Percentiles rank a stretch among this genome's conserved stretches.
Conservation (phyloP, 2,113 vertebrate species). For the Typhlomys cinereus region DNA sequence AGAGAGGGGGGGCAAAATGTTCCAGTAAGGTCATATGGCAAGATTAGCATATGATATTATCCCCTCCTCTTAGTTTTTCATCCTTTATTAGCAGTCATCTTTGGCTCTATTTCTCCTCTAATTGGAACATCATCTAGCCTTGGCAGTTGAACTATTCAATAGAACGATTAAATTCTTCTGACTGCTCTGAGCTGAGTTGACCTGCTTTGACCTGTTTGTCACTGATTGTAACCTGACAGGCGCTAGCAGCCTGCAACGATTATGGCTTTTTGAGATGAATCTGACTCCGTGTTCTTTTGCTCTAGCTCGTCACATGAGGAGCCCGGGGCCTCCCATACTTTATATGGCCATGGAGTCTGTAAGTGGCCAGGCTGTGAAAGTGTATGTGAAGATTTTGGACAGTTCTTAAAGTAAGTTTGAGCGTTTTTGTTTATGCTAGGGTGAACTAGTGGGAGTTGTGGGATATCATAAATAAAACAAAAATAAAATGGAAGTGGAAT, state of each 20-base stretch:
- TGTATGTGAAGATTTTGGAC: constrained; percentile 99
- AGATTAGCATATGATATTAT: constrained; percentile 87
- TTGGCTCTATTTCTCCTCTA: constrained; percentile 90
- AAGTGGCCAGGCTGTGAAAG: constrained; percentile 99
- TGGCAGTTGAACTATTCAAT: constrained; percentile 91
- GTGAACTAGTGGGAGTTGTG: neutral
- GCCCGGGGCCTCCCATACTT: constrained; percentile 95
- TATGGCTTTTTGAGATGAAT: constrained; percentile 88
- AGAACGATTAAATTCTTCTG: constrained; percentile 91
- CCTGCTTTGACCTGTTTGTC: constrained; percentile 90
- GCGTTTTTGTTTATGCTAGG: constrained; percentile 43
- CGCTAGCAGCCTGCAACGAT: constrained; percentile 87
- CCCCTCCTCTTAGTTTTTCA: constrained; percentile 85
- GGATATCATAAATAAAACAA: neutral
- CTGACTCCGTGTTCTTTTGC: constrained; percentile 85
- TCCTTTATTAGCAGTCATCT: constrained; percentile 90
- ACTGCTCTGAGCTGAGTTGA: constrained; percentile 90
- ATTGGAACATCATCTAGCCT: constrained; percentile 92
- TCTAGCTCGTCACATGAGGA: constrained; percentile 97
- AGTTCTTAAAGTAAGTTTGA: constrained; percentile 98
- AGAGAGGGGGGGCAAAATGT: constrained; percentile 85
- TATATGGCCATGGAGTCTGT: constrained; percentile 99
- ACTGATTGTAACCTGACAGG: constrained; percentile 91
- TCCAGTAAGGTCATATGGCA: constrained; percentile 85
- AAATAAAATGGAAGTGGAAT: constrained; percentile 12